Percentiles rank a stretch among this genome's conserved stretches.
phyloP scores from a whole-genome alignment of 1,140 invertebrate genomes.

The Ericerus pela region DNA sequence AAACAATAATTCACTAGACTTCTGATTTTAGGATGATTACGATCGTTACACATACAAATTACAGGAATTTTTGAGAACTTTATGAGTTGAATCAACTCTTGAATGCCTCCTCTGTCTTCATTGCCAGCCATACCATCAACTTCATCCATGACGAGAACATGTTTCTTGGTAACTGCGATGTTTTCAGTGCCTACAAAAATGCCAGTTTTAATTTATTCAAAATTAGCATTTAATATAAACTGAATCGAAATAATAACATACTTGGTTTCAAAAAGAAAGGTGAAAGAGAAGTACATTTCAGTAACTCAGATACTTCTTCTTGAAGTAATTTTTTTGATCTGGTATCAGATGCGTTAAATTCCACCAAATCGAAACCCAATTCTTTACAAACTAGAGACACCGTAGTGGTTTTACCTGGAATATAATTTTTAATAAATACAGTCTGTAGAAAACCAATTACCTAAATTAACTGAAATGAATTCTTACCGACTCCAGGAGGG shows the following conservation, averaged over 20 bases:
- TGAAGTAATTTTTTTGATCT: conserved; percentile 79
- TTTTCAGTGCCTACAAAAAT: conserved; percentile 22
- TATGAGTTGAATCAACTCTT: conserved; percentile 85
- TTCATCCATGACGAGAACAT: conserved; percentile 97
- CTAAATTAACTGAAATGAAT: background rate
- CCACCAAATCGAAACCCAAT: conserved; percentile 75
- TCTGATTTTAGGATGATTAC: conserved; percentile 85
- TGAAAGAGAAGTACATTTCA: conserved; percentile 54
- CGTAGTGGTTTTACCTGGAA: conserved; percentile 71
- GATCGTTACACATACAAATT: conserved; percentile 98
- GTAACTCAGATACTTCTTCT: conserved; percentile 59
- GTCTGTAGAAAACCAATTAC: background rate
- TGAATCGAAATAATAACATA: background rate
- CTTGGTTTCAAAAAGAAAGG: no score
- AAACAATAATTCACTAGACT: conserved; percentile 88
- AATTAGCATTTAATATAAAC: background rate
- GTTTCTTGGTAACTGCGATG: conserved; percentile 39
- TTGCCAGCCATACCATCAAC: conserved; percentile 99
- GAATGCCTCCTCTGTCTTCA: conserved; percentile 91
- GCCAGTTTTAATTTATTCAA: conserved; percentile 23
- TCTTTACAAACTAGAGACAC: conserved; percentile 69
- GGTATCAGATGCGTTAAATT: conserved; percentile 96
- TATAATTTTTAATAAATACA: conserved; percentile 20
- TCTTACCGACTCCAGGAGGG: conserved; percentile 70
- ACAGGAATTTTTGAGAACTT: conserved; percentile 83